Base-by-base conservation (phyloP, 2,797 vertebrate genomes). In the Tenualosa thibaudeaui region DNA sequence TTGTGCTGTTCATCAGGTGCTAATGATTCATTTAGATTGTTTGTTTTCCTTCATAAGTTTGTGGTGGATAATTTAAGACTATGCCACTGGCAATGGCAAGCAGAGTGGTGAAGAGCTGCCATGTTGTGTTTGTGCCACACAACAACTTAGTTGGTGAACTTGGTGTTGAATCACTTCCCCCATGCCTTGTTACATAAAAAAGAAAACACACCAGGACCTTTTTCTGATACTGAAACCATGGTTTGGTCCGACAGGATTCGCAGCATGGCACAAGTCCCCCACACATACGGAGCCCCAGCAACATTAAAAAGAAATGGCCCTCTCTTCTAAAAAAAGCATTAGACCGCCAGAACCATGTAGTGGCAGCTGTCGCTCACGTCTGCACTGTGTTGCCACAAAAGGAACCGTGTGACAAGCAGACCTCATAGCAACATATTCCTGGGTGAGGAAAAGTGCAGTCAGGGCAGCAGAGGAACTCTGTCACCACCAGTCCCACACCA, bases 1-100 rank as follows among this genome's bases (percentile, higher is more conserved):
- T 46, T 78, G 17, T 78, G 40, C 40, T 46, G 37, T 78, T 6
- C 19, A 19, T 71, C 15, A 43, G 19, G 7, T 46, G 40, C 71
- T 46, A 43, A 78, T 78, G 71, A 78, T 78, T 46, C 17, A 78
- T 78, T 43, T 43, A 78, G 7, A 78, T 31, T 46, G 40, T 78
- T 78, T 19, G 71, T 78, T 78, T 78, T 62, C n/a, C 22, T 8
- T 40, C 26, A 4, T 40, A 78, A 43, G 40, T 37, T 78, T 78
- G 40, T 37, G 17, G 7, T 46, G 40, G 37, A 17, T 46, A 19
- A 78, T 78, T 78, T 78, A 78, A 43, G 37, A 78, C 22, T 19
- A 51, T 78, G 17, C 37, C 71, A 78, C 17, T 9, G 17, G 71
- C 71, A 19, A 43, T 37, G 17, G 40, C 37, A 78, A 46, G 37